Evolutionary conservation across 1,140 invertebrate genomes (phyloP).

Genomic region (Apis laboriosa): DNA sequence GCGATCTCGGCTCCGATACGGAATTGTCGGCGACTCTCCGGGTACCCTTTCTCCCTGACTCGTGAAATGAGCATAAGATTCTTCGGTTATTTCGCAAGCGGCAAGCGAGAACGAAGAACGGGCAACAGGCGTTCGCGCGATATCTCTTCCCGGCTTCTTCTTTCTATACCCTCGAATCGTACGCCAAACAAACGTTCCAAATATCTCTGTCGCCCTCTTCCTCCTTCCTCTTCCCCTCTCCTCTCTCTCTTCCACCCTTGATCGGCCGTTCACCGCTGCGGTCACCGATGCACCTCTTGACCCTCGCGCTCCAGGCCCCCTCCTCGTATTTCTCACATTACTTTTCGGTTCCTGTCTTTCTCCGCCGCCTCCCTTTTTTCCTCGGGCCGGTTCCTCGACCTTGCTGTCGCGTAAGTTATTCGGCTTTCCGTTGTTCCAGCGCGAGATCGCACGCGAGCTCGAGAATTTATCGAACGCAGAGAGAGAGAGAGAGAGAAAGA

Average conservation of each 20-base stretch:
- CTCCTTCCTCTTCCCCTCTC: constrained; percentile 42
- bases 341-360: constrained; percentile 59
- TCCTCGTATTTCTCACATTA: constrained; percentile 75
- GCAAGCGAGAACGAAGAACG: constrained; percentile 16
- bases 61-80: constrained; percentile 72
- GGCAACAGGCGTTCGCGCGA: constrained; percentile 31
- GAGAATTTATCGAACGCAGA: constrained; percentile 40
- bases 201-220: constrained; percentile 64
- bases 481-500: no score
- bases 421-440: constrained; percentile 31
- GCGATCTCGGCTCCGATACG: constrained; percentile 70
- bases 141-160: constrained; percentile 63
- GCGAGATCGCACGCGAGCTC: constrained; percentile 1
- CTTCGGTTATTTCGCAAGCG: constrained; percentile 68
- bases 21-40: constrained; percentile 66
- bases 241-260: not conserved
- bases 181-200: constrained; percentile 68
- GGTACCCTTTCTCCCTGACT: constrained; percentile 57
- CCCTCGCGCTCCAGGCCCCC: constrained; percentile 60
- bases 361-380: constrained; percentile 16
- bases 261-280: not conserved
- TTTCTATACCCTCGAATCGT: constrained; percentile 63
- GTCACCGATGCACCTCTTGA: constrained; percentile 65
- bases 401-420: constrained; percentile 42
- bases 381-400: not conserved